phyloP scores from a whole-genome alignment of 2,888 invertebrate genomes.

The Zaprionus bogoriensis region DNA sequence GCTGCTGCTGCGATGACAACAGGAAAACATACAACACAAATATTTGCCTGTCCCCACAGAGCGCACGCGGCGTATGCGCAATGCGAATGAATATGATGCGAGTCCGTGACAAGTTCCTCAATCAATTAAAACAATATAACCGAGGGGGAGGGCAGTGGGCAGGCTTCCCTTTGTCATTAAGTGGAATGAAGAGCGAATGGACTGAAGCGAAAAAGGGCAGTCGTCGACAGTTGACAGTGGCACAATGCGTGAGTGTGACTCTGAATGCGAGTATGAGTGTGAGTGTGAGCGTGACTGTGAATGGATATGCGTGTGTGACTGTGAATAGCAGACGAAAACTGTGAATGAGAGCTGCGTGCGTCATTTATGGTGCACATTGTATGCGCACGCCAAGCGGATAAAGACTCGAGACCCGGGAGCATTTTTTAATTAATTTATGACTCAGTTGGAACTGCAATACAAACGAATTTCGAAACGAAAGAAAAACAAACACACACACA shows the following conservation, averaged over 20 bases:
- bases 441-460: slow-evolving; percentile 25
- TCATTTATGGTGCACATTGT: slow-evolving; percentile 45
- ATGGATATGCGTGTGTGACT: slow-evolving; percentile 8
- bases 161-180: slow-evolving; percentile 31
- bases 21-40: slow-evolving; percentile 8
- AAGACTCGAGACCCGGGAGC: background rate
- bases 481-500: slow-evolving; percentile 37
- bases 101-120: slow-evolving; percentile 34
- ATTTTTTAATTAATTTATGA: slow-evolving; percentile 56
- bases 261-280: background rate
- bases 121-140: slow-evolving; percentile 57
- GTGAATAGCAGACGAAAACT: slow-evolving; percentile 22
- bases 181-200: slow-evolving; percentile 2
- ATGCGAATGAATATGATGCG: slow-evolving; percentile 24
- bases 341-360: slow-evolving; percentile 24
- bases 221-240: too few species aligned
- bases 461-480: slow-evolving; percentile 34
- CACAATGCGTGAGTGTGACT: background rate
- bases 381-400: background rate
- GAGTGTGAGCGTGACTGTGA: background rate
- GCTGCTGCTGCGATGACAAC: background rate
- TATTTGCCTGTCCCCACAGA: slow-evolving; percentile 18
- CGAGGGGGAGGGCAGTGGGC: background rate
- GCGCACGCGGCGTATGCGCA: slow-evolving; percentile 24
- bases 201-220: slow-evolving; percentile 5